Base-by-base conservation (phyloP, 2,113 vertebrate genomes). In the Merops nubicus region DNA sequence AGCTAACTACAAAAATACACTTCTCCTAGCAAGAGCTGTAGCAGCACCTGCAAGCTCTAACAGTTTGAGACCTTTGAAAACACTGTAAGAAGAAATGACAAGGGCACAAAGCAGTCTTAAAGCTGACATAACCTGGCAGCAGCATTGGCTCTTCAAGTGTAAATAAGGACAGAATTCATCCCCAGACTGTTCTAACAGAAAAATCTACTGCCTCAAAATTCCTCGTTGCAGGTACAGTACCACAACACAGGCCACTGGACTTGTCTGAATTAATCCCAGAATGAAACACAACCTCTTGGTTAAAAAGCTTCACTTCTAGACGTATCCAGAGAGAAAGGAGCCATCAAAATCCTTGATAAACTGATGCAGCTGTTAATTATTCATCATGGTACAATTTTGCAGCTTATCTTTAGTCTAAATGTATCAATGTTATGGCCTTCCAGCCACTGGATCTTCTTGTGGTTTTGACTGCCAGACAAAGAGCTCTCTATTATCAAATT, bases 351-450 rank as follows among this genome's bases (percentile, higher is more conserved):
- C 63, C 75, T 45, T 43, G 82, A 85, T 90, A 94, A 96, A 88
- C 90, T 63, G 59, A 90, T 84, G 28, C 79, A 86, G 75, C n/a
- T 5, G 4, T 93, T 93, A 94, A 93, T 93, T 95, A 94, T 80
- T 90, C 85, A 96, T 29, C 36, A 19, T 62, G 70, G 88, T 88
- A 90, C 90, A 93, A 92, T 92, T 96, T 63, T 96, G 88, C 85
- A 93, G 78, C 88, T 97, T 93, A 91, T 95, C 93, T 96, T 79
- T 68, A n/a, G 65, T 93, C 92, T 91, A 68, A 91, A 78, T 9
- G 72, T 84, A 91, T 72, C 85, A 60, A 20, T 28, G 77, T 65
- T 62, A 75, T 3, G 93, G 74, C 85, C 67, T 93, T 78, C 68
- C 92, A 93, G 88, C 76, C 76, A 78, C 80, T 89, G 79, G 95